A percentile compares a stretch with the other conserved stretches of the same genome.
Conservation (phyloP, 2,888 invertebrate species). For the Conistra vaccinii region DNA sequence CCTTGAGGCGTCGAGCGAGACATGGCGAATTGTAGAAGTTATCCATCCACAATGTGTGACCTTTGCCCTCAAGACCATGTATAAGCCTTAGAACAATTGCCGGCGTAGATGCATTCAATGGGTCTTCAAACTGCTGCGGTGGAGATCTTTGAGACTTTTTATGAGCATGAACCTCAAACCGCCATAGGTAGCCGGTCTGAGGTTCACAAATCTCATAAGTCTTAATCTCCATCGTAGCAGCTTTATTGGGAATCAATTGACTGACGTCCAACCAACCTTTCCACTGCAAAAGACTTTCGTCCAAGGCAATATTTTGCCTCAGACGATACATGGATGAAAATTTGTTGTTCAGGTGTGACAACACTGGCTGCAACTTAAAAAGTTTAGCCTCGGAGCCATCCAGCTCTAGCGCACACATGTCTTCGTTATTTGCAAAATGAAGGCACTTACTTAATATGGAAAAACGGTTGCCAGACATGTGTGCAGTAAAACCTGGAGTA, state of each 20-base stretch:
- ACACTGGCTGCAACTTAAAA: no score
- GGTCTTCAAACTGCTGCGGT: not conserved
- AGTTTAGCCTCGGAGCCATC: no score
- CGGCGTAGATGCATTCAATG: not conserved
- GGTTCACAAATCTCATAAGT: conserved; percentile 40
- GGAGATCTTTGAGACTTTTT: not conserved
- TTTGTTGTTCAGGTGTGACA: no score
- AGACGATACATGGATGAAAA: not conserved
- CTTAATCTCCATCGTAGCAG: conserved; percentile 49
- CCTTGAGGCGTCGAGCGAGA: not conserved
- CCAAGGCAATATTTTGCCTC: conserved; percentile 55
- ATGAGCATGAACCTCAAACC: not conserved
- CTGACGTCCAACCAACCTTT: conserved; percentile 55
- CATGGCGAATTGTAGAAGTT: not conserved
- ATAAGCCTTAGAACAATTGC: not conserved
- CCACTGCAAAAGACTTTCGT: conserved; percentile 57
- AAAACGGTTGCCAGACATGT: not conserved
- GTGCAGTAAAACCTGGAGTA: conserved; percentile 10
- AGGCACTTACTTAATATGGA: no score
- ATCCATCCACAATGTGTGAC: not conserved
- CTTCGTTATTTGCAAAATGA: no score
- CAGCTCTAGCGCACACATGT: no score
- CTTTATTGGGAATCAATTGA: conserved; percentile 54
- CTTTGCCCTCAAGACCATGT: not conserved
- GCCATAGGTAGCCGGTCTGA: conserved; percentile 35